phyloP scores from a whole-genome alignment of 2,888 invertebrate species.

The Colletes collaris region DNA sequence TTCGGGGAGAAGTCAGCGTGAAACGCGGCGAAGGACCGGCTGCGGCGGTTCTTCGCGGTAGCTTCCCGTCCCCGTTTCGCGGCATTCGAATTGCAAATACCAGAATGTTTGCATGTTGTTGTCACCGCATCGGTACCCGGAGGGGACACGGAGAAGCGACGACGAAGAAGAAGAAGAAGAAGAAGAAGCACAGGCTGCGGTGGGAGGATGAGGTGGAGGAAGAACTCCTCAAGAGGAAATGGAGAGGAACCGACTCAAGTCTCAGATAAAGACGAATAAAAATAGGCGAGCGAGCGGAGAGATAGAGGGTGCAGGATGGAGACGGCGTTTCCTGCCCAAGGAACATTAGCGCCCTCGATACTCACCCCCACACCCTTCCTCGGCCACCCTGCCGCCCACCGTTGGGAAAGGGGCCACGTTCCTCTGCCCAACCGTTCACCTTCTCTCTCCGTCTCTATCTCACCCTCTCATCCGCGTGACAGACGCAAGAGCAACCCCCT shows the following conservation, averaged over 20 bases:
- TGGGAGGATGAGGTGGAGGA: slow-evolving; percentile 53
- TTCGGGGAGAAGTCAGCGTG: slow-evolving; percentile 32
- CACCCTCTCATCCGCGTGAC: slow-evolving; percentile 60
- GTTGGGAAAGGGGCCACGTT: slow-evolving; percentile 55
- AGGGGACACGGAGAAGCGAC: slow-evolving; percentile 62
- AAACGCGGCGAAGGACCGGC: slow-evolving; percentile 55
- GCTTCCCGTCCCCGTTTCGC: slow-evolving; percentile 76
- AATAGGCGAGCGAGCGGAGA: slow-evolving; percentile 81
- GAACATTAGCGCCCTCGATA: slow-evolving; percentile 83
- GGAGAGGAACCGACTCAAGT: slow-evolving; percentile 83
- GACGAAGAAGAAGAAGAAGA: slow-evolving; percentile 49
- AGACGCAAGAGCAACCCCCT: slow-evolving; percentile 59
- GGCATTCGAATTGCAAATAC: slow-evolving; percentile 83
- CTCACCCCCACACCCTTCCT: slow-evolving; percentile 66
- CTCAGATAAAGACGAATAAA: slow-evolving; percentile 83
- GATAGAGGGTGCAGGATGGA: slow-evolving; percentile 81
- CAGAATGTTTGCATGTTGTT: slow-evolving; percentile 83
- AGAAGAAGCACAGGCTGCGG: slow-evolving; percentile 33
- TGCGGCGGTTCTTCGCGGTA: slow-evolving; percentile 58
- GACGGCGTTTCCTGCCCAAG: slow-evolving; percentile 82
- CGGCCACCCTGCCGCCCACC: slow-evolving; percentile 47
- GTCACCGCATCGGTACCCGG: slow-evolving; percentile 80
- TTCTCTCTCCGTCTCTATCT: not conserved
- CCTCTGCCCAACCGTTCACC: slow-evolving; percentile 58
- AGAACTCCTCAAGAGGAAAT: slow-evolving; percentile 82